phyloP scores from a whole-genome alignment of 2,888 invertebrate species.

The Aromia moschata region DNA sequence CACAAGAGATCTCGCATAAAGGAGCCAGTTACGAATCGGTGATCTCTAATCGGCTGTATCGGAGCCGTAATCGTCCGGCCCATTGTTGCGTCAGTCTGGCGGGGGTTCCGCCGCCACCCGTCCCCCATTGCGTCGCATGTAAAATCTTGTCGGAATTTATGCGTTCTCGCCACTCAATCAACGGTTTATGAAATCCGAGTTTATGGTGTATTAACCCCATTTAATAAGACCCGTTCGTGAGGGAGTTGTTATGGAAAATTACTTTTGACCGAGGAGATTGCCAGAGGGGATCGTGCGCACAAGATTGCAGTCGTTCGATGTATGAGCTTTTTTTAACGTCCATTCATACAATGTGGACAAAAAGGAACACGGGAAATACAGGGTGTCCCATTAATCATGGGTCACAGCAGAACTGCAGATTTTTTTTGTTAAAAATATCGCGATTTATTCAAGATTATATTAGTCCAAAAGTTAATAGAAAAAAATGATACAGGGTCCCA shows the following conservation, averaged over 20 bases:
- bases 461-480: too few relatives aligned
- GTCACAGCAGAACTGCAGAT: too few relatives aligned
- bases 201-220: slow-evolving; percentile 22
- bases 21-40: slow-evolving; percentile 34
- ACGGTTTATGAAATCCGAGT: slow-evolving; percentile 15
- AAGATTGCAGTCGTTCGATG: too few relatives aligned
- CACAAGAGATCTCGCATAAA: slow-evolving; percentile 31
- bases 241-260: slow-evolving; percentile 3
- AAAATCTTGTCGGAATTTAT: slow-evolving; percentile 12
- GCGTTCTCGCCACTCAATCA: slow-evolving; percentile 17
- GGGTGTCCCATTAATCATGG: too few relatives aligned
- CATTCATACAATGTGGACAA: too few relatives aligned
- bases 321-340: too few relatives aligned
- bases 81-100: slow-evolving; percentile 20
- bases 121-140: slow-evolving; percentile 5
- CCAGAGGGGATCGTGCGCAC: background rate
- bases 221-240: background rate
- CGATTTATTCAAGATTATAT: too few relatives aligned
- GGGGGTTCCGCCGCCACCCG: slow-evolving; percentile 11
- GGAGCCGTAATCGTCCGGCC: slow-evolving; percentile 26
- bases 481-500: too few relatives aligned
- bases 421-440: too few relatives aligned
- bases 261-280: background rate
- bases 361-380: too few relatives aligned
- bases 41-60: slow-evolving; percentile 40